Conservation (phyloP, 2,888 invertebrate genomes). For the Amiota mariae region DNA sequence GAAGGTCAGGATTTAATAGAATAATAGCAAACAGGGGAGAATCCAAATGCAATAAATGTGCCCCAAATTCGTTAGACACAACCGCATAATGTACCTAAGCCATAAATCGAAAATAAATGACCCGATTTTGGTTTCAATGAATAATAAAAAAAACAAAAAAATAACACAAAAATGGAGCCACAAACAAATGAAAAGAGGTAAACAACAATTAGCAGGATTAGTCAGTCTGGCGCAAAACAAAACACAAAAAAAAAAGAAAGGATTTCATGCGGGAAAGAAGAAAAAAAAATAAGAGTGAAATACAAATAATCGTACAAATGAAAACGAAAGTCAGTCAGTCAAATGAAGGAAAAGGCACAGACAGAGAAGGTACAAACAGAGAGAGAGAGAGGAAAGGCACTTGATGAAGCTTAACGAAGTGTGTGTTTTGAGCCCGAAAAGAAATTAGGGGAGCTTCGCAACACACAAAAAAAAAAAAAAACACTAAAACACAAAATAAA, state of each 20-base stretch:
- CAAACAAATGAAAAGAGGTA: background rate
- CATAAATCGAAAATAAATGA: conserved; percentile 15
- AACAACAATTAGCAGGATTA: background rate
- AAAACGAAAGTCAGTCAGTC: too few relatives aligned
- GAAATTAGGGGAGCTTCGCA: too few relatives aligned
- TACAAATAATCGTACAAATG: background rate
- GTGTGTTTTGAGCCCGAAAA: too few relatives aligned
- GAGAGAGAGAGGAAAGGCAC: too few relatives aligned
- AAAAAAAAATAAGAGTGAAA: background rate
- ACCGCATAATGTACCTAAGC: background rate
- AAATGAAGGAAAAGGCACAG: too few relatives aligned
- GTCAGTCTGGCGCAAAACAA: background rate
- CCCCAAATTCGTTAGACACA: background rate
- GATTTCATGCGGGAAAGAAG: background rate
- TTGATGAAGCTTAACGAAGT: too few relatives aligned
- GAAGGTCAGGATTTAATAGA: background rate
- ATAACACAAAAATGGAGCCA: background rate
- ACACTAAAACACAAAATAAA: too few relatives aligned
- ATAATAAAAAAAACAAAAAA: background rate
- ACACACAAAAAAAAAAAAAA: too few relatives aligned
- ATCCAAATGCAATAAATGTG: background rate
- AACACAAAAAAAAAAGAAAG: background rate
- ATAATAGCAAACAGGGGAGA: background rate
- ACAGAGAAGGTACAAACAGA: too few relatives aligned
- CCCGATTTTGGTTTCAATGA: background rate